A percentile compares a stretch with the other conserved stretches of the same genome.
Conservation (phyloP, 1,140 invertebrate species). For the Anoplolepis gracilipes region DNA sequence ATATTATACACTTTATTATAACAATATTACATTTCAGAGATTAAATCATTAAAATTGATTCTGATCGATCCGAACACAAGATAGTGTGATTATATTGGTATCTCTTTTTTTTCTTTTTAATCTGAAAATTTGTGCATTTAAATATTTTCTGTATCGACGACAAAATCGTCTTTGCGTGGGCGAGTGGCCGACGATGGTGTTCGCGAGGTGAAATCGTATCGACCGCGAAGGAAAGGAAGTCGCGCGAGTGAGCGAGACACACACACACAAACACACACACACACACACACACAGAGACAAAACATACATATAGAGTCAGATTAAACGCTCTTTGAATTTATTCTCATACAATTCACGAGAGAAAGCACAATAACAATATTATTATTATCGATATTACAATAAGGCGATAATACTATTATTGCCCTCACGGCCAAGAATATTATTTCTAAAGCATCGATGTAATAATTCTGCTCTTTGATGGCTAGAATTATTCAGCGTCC, state of each 20-base stretch:
- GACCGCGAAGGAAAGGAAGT: constrained; percentile 73
- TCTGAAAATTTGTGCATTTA: not conserved
- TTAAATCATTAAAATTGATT: too few relatives aligned
- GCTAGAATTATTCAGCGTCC: too few relatives aligned
- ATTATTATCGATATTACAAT: not conserved
- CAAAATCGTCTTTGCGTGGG: constrained; percentile 59
- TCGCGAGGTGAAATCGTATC: constrained; percentile 77
- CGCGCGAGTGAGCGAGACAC: constrained; percentile 56
- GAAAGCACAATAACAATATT: not conserved
- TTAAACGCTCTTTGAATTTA: not conserved
- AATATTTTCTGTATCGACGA: constrained; percentile 14
- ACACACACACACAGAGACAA: not conserved
- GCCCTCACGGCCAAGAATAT: not conserved
- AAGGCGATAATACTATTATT: not conserved
- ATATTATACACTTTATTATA: too few relatives aligned
- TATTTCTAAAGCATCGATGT: not conserved
- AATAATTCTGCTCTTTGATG: too few relatives aligned
- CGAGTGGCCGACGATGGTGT: constrained; percentile 60
- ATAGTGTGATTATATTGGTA: too few relatives aligned
- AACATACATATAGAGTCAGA: not conserved
- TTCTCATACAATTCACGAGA: not conserved
- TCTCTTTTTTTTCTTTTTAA: too few relatives aligned
- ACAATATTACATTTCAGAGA: too few relatives aligned
- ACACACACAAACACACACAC: too few relatives aligned
- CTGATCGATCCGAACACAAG: too few relatives aligned